These are phyloP conservation scores for Caranx ignobilis DNA, from an alignment of 2,113 vertebrate species.

Conservation along the genomic window DNA sequence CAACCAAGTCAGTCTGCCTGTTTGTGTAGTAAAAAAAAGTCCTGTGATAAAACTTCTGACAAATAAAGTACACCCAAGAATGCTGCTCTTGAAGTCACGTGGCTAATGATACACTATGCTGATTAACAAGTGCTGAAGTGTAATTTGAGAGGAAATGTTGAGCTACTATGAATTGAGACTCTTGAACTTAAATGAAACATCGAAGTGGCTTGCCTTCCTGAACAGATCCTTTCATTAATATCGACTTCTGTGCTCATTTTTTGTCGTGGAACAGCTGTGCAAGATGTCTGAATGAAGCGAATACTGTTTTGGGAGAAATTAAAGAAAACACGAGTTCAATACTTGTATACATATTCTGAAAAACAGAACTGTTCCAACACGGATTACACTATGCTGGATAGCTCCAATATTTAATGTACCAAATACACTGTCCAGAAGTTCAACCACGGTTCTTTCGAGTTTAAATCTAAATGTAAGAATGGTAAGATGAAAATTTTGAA, in stretches of 20 bases:
- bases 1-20: not conserved
- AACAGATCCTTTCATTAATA: slow-evolving; percentile 19
- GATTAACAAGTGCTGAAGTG: not conserved
- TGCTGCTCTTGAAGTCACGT: not conserved
- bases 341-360: not conserved
- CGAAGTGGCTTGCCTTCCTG: not conserved
- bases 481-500: not conserved
- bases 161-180: not conserved
- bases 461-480: not conserved
- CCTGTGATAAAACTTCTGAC: not conserved
- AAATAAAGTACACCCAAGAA: not conserved
- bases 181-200: slow-evolving; percentile 14
- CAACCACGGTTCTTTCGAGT: not conserved
- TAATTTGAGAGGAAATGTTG: not conserved
- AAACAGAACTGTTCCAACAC: not conserved
- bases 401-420: not conserved
- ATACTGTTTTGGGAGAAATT: not conserved
- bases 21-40: not conserved
- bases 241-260: not conserved
- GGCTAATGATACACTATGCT: not conserved
- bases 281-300: not conserved
- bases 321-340: not conserved
- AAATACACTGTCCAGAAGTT: not conserved
- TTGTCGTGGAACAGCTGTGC: not conserved
- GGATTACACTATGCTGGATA: slow-evolving; percentile 1